Base-by-base conservation (phyloP, 2,113 vertebrate genomes). In the Antennarius striatus region DNA sequence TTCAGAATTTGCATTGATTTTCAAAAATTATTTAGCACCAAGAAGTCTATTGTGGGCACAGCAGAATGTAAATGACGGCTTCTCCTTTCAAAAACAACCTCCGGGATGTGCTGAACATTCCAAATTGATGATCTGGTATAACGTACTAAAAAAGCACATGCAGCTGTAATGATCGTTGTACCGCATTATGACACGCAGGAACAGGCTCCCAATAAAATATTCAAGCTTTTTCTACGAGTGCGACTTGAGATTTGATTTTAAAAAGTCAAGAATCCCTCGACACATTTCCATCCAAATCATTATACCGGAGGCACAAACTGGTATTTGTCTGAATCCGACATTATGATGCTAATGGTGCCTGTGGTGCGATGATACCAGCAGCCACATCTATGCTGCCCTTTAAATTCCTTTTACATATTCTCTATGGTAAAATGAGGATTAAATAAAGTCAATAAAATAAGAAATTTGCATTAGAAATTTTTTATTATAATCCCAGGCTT, bases 361-460 rank as follows among this genome's bases (percentile, higher is more conserved):
- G 63, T 49, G 55, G 13, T 50, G 53, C 54, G 2, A 16, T 30
- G 49, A 72, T 51, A 45, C 55, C 1, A 52, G 4, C 56, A n/a
- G 14, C 28, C 57, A 10, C 53, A 58, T 39, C 53, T 57, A 56
- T 54, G 51, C 52, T 51, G 32, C 32, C 32, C 32, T 36, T 36
- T 36, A 36, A 36, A 36, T 30, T 56, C 22, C 16, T 29, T 59
- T 63, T 15, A 50, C 10, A 17, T 56, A 12, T 17, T 55, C 65
- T 58, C 60, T 15, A 4, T 5, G 16, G 10, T 55, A 12, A 50
- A 63, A 56, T 54, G 30, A 47, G 64, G 22, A 55, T 68, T 65
- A 49, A 70, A 56, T 52, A 36, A 71, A 65, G 73, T 68, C 57
- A 28, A 73, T 73, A 50, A 51, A 74, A 58, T 5, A n/a, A 12